Conservation (phyloP, 2,888 invertebrate genomes). For the Baronia brevicornis region DNA sequence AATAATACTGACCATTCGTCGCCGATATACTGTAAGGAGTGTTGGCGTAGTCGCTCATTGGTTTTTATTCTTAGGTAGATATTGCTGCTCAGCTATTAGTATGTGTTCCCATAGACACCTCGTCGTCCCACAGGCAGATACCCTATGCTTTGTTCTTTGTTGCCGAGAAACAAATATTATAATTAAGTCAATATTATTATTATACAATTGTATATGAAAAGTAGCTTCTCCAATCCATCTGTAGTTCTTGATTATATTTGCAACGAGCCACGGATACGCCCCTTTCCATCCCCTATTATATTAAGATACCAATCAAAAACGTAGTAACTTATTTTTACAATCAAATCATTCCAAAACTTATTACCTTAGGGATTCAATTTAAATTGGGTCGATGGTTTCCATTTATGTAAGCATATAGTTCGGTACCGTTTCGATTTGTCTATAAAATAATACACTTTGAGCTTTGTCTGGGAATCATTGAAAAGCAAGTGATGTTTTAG, state of each 20-base stretch:
- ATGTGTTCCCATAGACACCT: too few species aligned
- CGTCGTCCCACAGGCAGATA: too few species aligned
- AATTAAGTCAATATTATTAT: too few species aligned
- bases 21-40: too few species aligned
- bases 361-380: background rate
- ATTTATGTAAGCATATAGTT: conserved; percentile 44
- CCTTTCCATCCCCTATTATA: conserved; percentile 69
- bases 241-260: conserved; percentile 71
- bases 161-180: too few species aligned
- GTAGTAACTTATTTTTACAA: conserved; percentile 28
- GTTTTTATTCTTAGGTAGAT: too few species aligned
- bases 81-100: too few species aligned
- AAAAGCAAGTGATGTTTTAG: conserved; percentile 67
- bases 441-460: conserved; percentile 74
- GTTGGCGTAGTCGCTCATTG: too few species aligned
- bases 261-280: conserved; percentile 68
- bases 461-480: conserved; percentile 67
- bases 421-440: conserved; percentile 56
- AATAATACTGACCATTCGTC: too few species aligned
- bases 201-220: too few species aligned
- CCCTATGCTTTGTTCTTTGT: too few species aligned
- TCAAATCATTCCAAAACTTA: conserved; percentile 28
- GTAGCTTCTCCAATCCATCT: conserved; percentile 28
- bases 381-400: conserved; percentile 13
- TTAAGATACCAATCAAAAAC: conserved; percentile 32